These are phyloP conservation scores for Eubasilissa splendida DNA, from an alignment of 2,888 invertebrate species.

Conservation along the genomic window DNA sequence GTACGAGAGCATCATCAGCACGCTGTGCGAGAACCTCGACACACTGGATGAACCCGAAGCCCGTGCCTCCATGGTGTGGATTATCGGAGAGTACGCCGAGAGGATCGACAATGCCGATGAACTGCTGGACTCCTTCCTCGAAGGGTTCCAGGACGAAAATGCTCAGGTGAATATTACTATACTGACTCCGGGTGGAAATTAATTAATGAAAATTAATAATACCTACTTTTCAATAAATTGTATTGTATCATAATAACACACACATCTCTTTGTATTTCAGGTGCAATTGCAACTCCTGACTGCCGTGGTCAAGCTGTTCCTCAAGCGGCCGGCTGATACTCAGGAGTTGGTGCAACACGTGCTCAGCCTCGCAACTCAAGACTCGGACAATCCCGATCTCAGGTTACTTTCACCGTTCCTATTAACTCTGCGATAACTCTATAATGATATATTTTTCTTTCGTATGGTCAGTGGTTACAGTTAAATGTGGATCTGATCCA, in stretches of 20 bases:
- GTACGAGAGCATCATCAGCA: slow-evolving; percentile 99
- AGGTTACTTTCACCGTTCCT: slow-evolving; percentile 64
- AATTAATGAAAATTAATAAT: too few species aligned
- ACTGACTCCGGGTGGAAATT: neutral
- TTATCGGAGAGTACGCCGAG: slow-evolving; percentile 98
- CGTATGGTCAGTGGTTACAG: too few species aligned
- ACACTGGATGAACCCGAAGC: slow-evolving; percentile 99
- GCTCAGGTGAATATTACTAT: slow-evolving; percentile 75
- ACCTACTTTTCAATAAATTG: too few species aligned
- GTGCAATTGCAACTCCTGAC: slow-evolving; percentile 97
- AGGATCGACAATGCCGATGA: slow-evolving; percentile 99
- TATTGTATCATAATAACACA: too few species aligned
- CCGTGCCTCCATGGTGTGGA: slow-evolving; percentile 97
- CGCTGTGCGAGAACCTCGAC: slow-evolving; percentile 98
- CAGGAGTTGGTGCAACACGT: slow-evolving; percentile 99
- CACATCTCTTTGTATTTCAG: slow-evolving; percentile 59
- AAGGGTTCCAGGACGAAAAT: slow-evolving; percentile 98
- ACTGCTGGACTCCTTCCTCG: slow-evolving; percentile 96
- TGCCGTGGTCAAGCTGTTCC: slow-evolving; percentile 98
- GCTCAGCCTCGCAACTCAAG: slow-evolving; percentile 86
- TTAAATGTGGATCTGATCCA: too few species aligned
- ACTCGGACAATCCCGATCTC: slow-evolving; percentile 98
- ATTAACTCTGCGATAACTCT: too few species aligned
- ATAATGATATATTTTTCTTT: too few species aligned
- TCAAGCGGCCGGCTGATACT: slow-evolving; percentile 98